Conservation (phyloP, 2,113 vertebrate genomes). For the Artemisiospiza belli region DNA sequence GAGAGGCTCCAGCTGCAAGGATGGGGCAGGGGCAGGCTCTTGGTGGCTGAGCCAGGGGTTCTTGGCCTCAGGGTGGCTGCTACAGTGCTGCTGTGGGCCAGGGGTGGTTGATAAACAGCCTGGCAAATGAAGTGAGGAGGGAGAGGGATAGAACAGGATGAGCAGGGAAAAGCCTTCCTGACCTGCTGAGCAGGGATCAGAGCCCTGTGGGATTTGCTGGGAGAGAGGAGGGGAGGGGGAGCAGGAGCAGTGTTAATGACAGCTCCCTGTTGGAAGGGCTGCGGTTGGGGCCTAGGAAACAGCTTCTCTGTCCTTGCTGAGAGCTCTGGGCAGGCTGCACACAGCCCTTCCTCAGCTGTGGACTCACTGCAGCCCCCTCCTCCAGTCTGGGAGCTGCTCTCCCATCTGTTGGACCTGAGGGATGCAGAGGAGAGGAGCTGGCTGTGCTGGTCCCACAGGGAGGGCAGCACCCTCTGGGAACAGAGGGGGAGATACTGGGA, state of each 20-base stretch:
- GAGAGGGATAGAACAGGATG: not conserved
- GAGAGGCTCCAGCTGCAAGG: not conserved
- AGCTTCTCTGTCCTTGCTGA: not conserved
- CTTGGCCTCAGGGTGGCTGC: not conserved
- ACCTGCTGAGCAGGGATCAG: not conserved
- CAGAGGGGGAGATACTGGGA: conserved; percentile 38
- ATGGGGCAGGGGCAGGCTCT: not conserved
- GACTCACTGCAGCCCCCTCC: not conserved
- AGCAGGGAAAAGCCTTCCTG: not conserved
- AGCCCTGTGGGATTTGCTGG: not conserved
- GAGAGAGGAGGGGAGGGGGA: not conserved
- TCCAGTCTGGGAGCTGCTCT: not conserved
- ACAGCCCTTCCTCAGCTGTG: not conserved
- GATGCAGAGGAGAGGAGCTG: not conserved
- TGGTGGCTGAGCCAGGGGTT: not conserved
- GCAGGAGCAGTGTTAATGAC: not conserved
- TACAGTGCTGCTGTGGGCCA: not conserved
- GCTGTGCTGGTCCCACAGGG: not conserved
- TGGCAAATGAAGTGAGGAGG: not conserved
- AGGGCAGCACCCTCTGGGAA: not conserved
- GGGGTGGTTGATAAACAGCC: not conserved
- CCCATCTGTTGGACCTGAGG: not conserved
- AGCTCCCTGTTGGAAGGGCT: accelerated
- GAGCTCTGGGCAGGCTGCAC: not conserved
- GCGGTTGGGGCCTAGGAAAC: not conserved